Conservation (phyloP, 2,113 vertebrate species). For the Sminthopsis crassicaudata region DNA sequence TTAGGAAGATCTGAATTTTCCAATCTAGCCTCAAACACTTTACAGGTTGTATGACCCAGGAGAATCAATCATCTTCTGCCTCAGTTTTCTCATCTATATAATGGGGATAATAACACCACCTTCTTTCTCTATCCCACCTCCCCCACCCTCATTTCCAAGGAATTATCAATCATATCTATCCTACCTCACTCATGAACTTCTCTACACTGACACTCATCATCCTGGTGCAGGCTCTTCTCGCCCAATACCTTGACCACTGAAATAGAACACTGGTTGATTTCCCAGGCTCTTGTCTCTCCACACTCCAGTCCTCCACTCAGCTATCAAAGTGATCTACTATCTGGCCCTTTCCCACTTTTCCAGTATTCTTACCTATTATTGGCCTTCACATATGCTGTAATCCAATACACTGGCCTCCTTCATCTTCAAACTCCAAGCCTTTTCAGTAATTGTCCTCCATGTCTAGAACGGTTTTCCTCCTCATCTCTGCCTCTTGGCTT, state of each 20-base stretch:
- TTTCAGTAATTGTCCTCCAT: neutral
- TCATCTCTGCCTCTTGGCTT: neutral
- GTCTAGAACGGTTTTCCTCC: neutral
- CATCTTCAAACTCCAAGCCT: neutral
- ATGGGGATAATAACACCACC: neutral
- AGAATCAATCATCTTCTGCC: neutral
- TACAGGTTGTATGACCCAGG: neutral
- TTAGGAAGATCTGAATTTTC: neutral
- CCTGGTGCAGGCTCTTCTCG: neutral
- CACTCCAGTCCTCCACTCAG: neutral
- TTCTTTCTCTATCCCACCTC: neutral
- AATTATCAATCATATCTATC: neutral
- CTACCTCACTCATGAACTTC: neutral
- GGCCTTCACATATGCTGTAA: neutral
- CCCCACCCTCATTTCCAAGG: neutral
- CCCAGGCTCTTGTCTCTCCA: neutral
- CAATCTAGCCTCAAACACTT: neutral
- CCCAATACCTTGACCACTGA: neutral
- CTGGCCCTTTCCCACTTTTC: neutral
- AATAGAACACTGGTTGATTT: neutral
- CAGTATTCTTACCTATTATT: neutral
- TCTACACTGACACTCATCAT: neutral
- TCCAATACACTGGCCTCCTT: neutral
- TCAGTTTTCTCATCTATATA: neutral
- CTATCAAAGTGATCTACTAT: neutral